phyloP scores from a whole-genome alignment of 2,113 vertebrate species.

The Microcebus jonahi region DNA sequence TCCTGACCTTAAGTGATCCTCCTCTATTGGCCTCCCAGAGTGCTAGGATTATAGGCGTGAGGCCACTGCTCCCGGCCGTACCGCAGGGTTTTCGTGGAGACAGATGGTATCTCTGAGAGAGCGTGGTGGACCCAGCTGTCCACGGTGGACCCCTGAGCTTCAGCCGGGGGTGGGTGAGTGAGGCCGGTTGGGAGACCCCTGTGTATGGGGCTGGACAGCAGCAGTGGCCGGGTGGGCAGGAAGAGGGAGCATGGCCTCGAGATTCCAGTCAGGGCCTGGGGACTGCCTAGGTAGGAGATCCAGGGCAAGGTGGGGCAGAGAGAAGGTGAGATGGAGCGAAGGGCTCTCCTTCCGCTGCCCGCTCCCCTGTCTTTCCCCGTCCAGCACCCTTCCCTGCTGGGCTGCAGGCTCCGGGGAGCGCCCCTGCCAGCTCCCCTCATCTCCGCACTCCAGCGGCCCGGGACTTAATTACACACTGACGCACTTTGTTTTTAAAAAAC shows the following conservation, averaged over 20 bases:
- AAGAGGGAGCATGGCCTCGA: background rate
- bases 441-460: background rate
- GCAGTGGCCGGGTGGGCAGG: background rate
- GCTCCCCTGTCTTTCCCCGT: accelerated
- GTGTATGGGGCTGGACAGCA: background rate
- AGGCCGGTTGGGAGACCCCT: background rate
- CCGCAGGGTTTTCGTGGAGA: background rate
- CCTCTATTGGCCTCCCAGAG: too few species aligned
- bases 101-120: background rate
- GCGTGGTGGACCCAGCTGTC: background rate
- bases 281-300: background rate
- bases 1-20: too few species aligned
- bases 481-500: conserved; percentile 70
- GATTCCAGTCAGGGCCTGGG: background rate
- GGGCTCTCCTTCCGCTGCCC: background rate
- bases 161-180: background rate
- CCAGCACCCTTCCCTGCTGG: accelerated
- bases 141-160: background rate
- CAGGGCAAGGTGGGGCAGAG: background rate
- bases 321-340: background rate
- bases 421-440: background rate
- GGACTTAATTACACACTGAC: conserved; percentile 72
- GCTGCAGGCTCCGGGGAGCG: background rate
- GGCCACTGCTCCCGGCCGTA: too few species aligned
- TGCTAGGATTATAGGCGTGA: too few species aligned